Evolutionary conservation across 2,888 invertebrate species (phyloP), one percentile per base, ranked within the genome.

Genomic region (Leucozona laternaria): DNA sequence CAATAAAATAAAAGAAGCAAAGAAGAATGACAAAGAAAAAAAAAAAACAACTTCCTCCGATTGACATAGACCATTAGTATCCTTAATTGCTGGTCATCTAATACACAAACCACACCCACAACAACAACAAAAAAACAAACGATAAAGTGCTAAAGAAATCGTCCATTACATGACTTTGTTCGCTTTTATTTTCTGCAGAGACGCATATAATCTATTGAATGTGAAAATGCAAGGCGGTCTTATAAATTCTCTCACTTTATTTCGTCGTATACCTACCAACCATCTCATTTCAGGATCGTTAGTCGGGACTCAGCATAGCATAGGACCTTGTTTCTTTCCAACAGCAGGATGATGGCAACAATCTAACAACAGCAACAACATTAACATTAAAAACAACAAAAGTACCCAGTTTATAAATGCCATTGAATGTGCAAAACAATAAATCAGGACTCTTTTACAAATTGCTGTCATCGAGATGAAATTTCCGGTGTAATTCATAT

Each of bases 381-480:
- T n/a, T n/a, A n/a, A n/a, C n/a, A n/a, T n/a, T n/a, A n/a, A n/a
- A n/a, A n/a, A n/a, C 10, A 45, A 10, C 2, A 45, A 64, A 11
- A 66, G n/a, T 28, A 71, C 58, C 78, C 82, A 88, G 85, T 85
- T 84, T 85, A 88, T 88, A 88, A 88, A 88, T 88, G 84, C 82
- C 87, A 85, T 82, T 48, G 68, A 88, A 81, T 88, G 86, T 79
- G 75, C 72, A 88, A 77, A 77, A 88, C 76, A 89, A 89, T 89
- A 89, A 88, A 89, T 89, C 88, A 88, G 88, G 83, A 88, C 68
- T 87, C 88, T 60, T 73, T 80, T 88, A 88, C 88, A 88, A 89
- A 88, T 88, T 85, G 88, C 88, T 89, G 88, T 89, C 89, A 89
- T 88, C 88, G 88, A 70, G 85, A 66, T 83, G 88, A 88, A 87